Percentiles rank a stretch among this genome's conserved stretches.
These are phyloP conservation scores for Pachycephala philippinensis DNA, from an alignment of 2,113 vertebrate species.

Conservation along the genomic window DNA sequence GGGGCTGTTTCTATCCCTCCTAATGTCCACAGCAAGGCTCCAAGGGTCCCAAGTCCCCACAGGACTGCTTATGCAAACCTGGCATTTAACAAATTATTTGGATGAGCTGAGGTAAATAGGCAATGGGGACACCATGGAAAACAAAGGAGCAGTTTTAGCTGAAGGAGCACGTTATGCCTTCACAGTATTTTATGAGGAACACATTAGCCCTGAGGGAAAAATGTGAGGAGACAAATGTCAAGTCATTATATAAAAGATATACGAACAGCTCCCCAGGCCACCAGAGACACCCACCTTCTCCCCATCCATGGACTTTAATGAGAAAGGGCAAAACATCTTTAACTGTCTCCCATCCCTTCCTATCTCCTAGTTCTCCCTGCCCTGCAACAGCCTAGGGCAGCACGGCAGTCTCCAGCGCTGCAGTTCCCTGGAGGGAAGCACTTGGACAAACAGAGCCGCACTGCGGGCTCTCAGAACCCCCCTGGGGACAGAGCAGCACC, in stretches of 20 bases:
- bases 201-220: neutral
- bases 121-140: neutral
- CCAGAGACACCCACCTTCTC: neutral
- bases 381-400: neutral
- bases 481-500: neutral
- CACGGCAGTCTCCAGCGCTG: neutral
- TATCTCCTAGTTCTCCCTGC: neutral
- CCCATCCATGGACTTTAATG: accelerated
- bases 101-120: slow-evolving; percentile 43
- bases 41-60: neutral
- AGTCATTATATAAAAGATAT: neutral
- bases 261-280: neutral
- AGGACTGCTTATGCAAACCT: neutral
- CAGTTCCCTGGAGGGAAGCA: neutral
- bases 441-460: neutral
- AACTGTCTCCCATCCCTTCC: neutral
- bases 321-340: neutral
- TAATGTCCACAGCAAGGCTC: neutral
- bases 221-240: neutral
- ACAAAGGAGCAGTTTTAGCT: neutral
- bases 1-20: neutral
- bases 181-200: neutral
- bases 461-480: neutral
- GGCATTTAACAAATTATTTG: slow-evolving; percentile 41
- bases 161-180: neutral